Evolutionary conservation across 2,797 vertebrate genomes (phyloP).

Genomic region (Danio choprae): DNA sequence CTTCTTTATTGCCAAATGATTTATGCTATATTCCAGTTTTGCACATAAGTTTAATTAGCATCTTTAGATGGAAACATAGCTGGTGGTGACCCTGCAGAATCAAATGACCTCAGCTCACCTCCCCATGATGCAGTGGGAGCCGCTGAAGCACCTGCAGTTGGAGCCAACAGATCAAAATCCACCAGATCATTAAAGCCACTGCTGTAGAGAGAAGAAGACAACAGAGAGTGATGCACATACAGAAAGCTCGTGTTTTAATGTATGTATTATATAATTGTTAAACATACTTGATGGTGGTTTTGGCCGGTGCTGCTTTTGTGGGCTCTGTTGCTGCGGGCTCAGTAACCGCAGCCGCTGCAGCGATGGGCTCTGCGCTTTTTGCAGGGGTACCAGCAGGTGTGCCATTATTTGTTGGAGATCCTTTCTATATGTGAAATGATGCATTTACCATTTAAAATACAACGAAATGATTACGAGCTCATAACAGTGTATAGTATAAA

Average conservation of each 20-base stretch:
- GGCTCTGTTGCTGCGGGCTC: constrained; percentile 83
- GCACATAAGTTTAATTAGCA: too few species aligned
- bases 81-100: not conserved
- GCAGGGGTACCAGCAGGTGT: constrained; percentile 86
- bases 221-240: constrained; percentile 6
- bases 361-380: constrained; percentile 79
- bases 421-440: constrained; percentile 73
- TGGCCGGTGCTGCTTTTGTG: constrained; percentile 77
- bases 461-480: not conserved
- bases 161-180: constrained; percentile 84
- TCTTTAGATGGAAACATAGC: too few species aligned
- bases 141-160: constrained; percentile 71
- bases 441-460: not conserved
- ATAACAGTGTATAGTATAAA: not conserved
- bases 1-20: too few species aligned
- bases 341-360: constrained; percentile 77
- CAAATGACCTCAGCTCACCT: constrained; percentile 74
- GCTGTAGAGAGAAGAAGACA: constrained; percentile 32
- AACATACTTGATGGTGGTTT: constrained; percentile 78
- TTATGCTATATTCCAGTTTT: too few species aligned
- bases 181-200: constrained; percentile 85
- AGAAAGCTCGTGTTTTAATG: not conserved
- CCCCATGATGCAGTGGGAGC: constrained; percentile 88
- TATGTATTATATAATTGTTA: too few species aligned
- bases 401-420: constrained; percentile 89